Percentiles rank a stretch among this genome's conserved stretches.
Conservation (phyloP, 2,113 vertebrate genomes). For the Scopus umbretta region DNA sequence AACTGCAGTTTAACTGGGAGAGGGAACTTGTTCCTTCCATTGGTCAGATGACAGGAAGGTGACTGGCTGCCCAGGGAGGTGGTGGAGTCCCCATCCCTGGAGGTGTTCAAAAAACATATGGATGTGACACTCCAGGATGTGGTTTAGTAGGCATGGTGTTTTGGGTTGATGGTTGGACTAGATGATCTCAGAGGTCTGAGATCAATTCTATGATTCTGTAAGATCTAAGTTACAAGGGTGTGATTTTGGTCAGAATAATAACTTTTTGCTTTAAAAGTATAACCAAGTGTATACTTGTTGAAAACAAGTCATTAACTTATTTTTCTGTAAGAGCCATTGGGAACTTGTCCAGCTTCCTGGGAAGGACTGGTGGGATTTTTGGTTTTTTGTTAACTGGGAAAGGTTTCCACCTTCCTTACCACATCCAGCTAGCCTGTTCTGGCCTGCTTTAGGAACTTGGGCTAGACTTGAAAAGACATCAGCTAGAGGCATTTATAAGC, state of each 20-base stretch:
- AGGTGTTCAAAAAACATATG: no score
- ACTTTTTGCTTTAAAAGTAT: background rate
- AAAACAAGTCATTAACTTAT: conserved; percentile 18
- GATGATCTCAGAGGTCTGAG: no score
- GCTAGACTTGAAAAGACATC: background rate
- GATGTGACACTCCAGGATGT: no score
- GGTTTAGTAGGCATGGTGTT: no score
- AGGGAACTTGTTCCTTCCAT: background rate
- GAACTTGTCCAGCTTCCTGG: background rate
- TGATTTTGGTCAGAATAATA: background rate
- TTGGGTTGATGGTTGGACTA: no score
- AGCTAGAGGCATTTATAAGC: background rate
- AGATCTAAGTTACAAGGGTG: background rate
- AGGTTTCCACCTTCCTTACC: background rate
- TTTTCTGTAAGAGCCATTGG: background rate
- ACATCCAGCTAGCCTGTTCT: background rate
- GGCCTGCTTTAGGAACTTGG: background rate
- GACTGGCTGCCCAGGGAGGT: no score
- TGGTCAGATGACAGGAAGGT: background rate
- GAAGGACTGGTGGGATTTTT: background rate
- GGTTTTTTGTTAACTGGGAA: background rate
- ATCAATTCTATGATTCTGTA: no score
- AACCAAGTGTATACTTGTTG: background rate
- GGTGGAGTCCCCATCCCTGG: no score
- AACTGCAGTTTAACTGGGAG: background rate